Conservation (phyloP, 2,888 invertebrate genomes). For the Petrolisthes manimaculis region DNA sequence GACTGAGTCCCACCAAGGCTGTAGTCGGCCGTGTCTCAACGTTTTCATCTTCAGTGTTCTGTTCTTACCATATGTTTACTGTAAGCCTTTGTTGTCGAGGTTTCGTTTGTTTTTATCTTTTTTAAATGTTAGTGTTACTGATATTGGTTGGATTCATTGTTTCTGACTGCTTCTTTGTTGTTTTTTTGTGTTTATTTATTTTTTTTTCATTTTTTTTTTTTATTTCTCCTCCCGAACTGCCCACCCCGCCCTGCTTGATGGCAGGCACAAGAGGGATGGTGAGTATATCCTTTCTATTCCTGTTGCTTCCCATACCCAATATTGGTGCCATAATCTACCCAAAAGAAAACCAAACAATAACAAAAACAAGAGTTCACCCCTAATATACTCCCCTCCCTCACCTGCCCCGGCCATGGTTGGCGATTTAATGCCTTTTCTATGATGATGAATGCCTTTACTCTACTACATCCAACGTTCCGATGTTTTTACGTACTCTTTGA, state of each 20-base stretch:
- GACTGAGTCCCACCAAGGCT: too few species aligned
- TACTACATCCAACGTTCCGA: too few species aligned
- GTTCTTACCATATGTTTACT: background rate
- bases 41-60: too few species aligned
- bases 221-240: too few species aligned
- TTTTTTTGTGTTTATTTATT: constrained; percentile 10
- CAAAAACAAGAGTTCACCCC: too few species aligned
- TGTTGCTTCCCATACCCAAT: constrained; percentile 44
- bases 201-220: background rate
- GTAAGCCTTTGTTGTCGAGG: background rate
- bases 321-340: constrained; percentile 58
- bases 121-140: constrained; percentile 34
- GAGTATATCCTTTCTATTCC: background rate
- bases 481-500: too few species aligned
- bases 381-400: too few species aligned
- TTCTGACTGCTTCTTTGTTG: constrained; percentile 19
- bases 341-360: constrained; percentile 29
- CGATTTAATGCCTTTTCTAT: too few species aligned
- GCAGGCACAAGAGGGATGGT: background rate
- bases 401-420: too few species aligned
- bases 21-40: too few species aligned
- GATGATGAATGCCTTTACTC: too few species aligned
- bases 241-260: too few species aligned
- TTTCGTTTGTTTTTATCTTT: constrained; percentile 1
- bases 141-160: constrained; percentile 44